Percentiles rank a stretch among this genome's conserved stretches.
Conservation (phyloP, 2,113 vertebrate genomes). For the Neofelis nebulosa region DNA sequence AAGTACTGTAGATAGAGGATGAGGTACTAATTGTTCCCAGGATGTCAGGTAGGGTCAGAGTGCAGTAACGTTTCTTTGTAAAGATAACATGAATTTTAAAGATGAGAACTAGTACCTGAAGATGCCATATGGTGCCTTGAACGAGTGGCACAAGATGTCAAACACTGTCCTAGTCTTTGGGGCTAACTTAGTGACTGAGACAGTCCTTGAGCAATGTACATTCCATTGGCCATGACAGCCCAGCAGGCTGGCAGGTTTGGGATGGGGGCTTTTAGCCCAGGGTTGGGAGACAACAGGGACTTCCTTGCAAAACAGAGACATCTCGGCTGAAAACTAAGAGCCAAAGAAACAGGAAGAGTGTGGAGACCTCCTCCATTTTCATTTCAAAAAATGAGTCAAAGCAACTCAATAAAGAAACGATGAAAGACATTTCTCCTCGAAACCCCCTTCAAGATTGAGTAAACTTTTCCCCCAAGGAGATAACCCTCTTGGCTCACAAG, state of each 20-base stretch:
- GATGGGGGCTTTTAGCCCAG: background rate
- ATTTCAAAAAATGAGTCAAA: background rate
- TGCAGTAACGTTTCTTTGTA: background rate
- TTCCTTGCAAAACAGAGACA: background rate
- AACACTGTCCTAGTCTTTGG: too few species aligned
- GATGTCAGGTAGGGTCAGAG: background rate
- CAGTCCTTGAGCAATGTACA: background rate
- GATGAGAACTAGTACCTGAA: background rate
- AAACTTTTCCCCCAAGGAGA: background rate
- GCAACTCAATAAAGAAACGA: background rate
- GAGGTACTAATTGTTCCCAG: background rate
- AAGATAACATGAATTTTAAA: background rate
- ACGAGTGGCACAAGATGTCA: background rate
- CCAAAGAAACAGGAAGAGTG: fast-evolving
- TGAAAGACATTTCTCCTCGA: background rate
- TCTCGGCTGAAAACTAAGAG: background rate
- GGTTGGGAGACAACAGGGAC: background rate
- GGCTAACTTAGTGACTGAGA: background rate
- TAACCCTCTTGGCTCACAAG: background rate
- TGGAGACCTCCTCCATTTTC: background rate
- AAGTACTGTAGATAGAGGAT: background rate
- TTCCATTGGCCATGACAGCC: background rate
- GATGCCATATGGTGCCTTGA: background rate
- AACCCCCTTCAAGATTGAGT: background rate
- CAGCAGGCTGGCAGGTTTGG: background rate